Evolutionary conservation across 1,140 invertebrate species (phyloP), one percentile per base, ranked within the genome.

Genomic region (Drosophila albomicans): DNA sequence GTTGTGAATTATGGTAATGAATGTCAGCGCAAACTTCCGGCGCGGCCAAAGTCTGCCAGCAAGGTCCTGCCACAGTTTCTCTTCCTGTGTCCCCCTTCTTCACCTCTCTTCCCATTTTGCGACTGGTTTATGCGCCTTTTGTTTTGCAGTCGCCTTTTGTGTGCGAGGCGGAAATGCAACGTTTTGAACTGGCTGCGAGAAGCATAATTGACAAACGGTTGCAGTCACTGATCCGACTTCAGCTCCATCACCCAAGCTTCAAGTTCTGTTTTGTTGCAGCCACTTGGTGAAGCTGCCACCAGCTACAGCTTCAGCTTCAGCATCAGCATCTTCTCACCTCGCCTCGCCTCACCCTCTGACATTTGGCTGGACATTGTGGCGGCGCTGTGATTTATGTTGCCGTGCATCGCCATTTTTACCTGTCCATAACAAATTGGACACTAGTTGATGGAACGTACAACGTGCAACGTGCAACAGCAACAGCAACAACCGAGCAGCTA

Each of bases 1-100:
- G 86, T 89, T 89, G 85, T 89, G 81, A 86, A 79, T 89, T 89
- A 89, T 89, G 85, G 86, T 89, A 89, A 89, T 89, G 81, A 89
- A 89, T 89, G 85, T 89, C 85, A 90, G 86, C 78, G 59, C 86
- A 89, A 88, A 88, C 85, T 88, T 88, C 81, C 84, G 84, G 54
- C 63, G 59, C 56, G 59, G 28, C 46, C 28, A 48, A 71, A 49
- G 49, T 65, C 68, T 11, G 46, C 13, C 61, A 45, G 51, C 62
- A 45, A 56, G 8, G 16, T 54, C 11, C 52, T 62, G 43, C 8
- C 5, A 4, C 52, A 20, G 16, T 25, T 35, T 10, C 59, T 5
- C 13, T 16, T 48, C 45, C 45, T 28, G 28, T 32, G 30, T 13
- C 41, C 3, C 11, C 57, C 16, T 13, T 45, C 32, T 38, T 5